Conservation (phyloP, 1,140 invertebrate species). For the Sarcophaga bullata region DNA sequence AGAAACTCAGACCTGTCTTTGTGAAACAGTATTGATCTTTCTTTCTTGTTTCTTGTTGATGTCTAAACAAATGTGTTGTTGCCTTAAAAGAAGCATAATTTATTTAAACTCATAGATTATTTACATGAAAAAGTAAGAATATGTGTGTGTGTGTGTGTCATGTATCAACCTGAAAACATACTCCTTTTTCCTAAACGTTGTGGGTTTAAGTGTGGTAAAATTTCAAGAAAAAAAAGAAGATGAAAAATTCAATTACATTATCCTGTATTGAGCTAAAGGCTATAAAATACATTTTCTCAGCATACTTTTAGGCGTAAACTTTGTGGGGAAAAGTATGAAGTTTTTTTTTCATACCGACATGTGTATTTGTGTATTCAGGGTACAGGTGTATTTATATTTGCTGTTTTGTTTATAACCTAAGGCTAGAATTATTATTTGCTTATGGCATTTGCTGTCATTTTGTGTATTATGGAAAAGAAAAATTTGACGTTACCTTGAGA, state of each 20-base stretch:
- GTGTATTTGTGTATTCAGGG: not conserved
- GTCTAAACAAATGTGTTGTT: not conserved
- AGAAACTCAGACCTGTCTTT: not conserved
- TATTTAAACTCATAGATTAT: not conserved
- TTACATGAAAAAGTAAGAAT: not conserved
- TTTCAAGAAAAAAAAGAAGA: too few relatives aligned
- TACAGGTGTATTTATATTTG: not conserved
- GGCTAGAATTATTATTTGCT: not conserved
- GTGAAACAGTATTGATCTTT: not conserved
- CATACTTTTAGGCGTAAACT: not conserved
- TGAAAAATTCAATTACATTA: conserved; percentile 4
- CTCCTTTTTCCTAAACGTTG: not conserved
- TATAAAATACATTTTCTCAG: not conserved
- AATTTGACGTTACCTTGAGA: too few relatives aligned
- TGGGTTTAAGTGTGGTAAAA: not conserved
- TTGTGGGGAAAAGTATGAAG: too few relatives aligned
- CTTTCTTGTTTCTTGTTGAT: not conserved
- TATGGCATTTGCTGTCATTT: not conserved
- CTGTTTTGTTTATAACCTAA: not conserved
- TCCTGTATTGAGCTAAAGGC: not conserved
- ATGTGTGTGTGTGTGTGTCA: too few relatives aligned
- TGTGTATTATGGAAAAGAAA: not conserved
- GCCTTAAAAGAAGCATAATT: not conserved
- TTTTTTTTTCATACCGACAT: too few relatives aligned
- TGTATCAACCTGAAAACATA: too few relatives aligned